Evolutionary conservation across 2,113 vertebrate species (phyloP).

Genomic region (Phalacrocorax pelagicus): DNA sequence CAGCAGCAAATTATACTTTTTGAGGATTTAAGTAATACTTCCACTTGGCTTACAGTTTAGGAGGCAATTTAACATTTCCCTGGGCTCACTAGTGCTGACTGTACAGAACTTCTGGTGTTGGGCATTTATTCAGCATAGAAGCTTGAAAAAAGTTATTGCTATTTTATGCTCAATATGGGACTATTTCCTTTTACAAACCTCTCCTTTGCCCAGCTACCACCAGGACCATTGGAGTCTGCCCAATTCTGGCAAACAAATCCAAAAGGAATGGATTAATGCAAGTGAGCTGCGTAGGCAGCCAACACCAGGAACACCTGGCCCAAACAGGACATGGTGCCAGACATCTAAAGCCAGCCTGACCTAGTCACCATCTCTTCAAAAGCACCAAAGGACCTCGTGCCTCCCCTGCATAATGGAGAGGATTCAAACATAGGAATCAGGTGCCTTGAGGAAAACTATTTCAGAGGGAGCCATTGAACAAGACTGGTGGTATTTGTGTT

Average conservation of each 20-base stretch:
- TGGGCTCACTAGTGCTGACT: slow-evolving; percentile 52
- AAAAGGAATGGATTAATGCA: background rate
- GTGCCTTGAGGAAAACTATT: background rate
- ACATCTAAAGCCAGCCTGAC: background rate
- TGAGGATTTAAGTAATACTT: slow-evolving; percentile 56
- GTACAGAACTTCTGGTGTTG: slow-evolving; percentile 34
- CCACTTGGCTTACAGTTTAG: slow-evolving; percentile 54
- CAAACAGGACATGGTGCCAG: background rate
- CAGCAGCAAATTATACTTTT: slow-evolving; percentile 48
- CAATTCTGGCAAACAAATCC: background rate
- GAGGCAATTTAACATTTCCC: slow-evolving; percentile 54
- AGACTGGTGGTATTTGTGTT: background rate
- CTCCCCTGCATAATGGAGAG: background rate
- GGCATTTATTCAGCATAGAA: slow-evolving; percentile 58
- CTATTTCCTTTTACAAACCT: background rate
- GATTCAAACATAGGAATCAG: background rate
- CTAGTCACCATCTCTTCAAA: background rate
- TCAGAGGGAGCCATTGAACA: background rate
- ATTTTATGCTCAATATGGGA: slow-evolving; percentile 45
- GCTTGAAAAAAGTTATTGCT: slow-evolving; percentile 49
- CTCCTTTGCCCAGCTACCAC: background rate
- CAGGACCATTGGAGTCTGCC: background rate
- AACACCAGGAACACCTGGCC: background rate
- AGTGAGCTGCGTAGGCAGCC: background rate
- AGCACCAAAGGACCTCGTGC: background rate